A percentile compares a stretch with the other conserved stretches of the same genome.
Evolutionary conservation across 2,888 invertebrate genomes (phyloP).

Genomic region (Dynastes hyllus): DNA sequence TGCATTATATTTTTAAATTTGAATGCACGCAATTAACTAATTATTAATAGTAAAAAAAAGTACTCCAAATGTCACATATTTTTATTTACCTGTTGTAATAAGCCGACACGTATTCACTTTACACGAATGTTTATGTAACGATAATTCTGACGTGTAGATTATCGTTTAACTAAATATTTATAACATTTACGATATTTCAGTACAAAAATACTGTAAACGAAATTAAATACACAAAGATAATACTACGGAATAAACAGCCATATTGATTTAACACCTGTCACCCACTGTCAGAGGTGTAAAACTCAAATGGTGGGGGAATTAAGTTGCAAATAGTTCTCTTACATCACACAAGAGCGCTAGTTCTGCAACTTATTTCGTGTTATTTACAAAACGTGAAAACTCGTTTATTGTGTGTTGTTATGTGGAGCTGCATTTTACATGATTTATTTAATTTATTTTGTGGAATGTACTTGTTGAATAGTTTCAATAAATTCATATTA

Average conservation of each 20-base stretch:
- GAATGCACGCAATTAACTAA: constrained; percentile 4
- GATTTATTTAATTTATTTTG: too few species aligned
- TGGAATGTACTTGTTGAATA: too few species aligned
- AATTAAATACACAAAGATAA: constrained; percentile 48
- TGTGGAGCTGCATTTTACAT: too few species aligned
- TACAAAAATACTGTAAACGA: constrained; percentile 37
- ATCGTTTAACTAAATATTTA: constrained; percentile 22
- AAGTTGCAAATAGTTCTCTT: too few species aligned
- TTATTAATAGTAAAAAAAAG: constrained; percentile 3
- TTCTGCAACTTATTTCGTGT: too few species aligned
- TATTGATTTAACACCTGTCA: constrained; percentile 50
- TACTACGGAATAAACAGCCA: constrained; percentile 45
- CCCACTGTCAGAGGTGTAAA: too few species aligned
- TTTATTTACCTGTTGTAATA: constrained; percentile 48
- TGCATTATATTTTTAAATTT: constrained; percentile 8
- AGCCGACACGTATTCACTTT: constrained; percentile 46
- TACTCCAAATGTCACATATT: constrained; percentile 38
- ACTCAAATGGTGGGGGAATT: too few species aligned
- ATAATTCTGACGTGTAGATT: constrained; percentile 19
- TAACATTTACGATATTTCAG: constrained; percentile 26
- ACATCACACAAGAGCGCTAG: too few species aligned
- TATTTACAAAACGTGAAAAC: too few species aligned
- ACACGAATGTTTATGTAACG: constrained; percentile 31
- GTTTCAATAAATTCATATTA: too few species aligned
- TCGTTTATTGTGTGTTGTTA: too few species aligned